phyloP scores from a whole-genome alignment of 2,888 invertebrate species.

The Drosophila monieri region DNA sequence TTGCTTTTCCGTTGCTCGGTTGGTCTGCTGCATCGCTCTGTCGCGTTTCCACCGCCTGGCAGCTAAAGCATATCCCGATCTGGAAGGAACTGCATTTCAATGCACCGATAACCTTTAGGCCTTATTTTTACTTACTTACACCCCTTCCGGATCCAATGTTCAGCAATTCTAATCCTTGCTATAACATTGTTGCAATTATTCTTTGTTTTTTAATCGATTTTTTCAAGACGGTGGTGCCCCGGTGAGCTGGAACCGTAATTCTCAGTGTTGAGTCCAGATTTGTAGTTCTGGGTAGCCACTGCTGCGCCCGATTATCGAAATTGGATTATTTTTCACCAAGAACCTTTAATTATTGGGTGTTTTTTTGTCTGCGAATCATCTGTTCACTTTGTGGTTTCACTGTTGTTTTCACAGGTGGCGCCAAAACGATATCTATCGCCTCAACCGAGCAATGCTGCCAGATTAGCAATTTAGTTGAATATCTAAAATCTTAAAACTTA shows the following conservation, averaged over 20 bases:
- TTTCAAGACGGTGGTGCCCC: neutral
- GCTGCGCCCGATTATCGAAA: slow-evolving; percentile 11
- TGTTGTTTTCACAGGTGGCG: slow-evolving; percentile 27
- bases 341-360: slow-evolving; percentile 33
- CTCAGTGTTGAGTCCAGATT: neutral
- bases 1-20: slow-evolving; percentile 63
- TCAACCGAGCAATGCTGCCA: too few species aligned
- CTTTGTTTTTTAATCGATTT: slow-evolving; percentile 20
- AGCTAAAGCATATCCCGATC: slow-evolving; percentile 16
- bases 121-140: slow-evolving; percentile 7
- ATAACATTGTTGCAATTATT: slow-evolving; percentile 9
- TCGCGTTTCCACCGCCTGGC: neutral
- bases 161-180: neutral
- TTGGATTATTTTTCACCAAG: neutral
- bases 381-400: neutral
- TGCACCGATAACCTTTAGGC: slow-evolving; percentile 44
- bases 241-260: slow-evolving; percentile 6
- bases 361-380: slow-evolving; percentile 26
- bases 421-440: slow-evolving; percentile 15
- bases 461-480: too few species aligned
- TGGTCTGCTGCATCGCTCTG: slow-evolving; percentile 16
- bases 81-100: slow-evolving; percentile 19
- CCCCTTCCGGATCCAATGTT: neutral
- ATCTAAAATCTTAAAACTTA: too few species aligned
- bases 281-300: too few species aligned